A percentile compares a stretch with the other conserved stretches of the same genome.
Conservation (phyloP, 2,888 invertebrate genomes). For the Leucophenga montana region DNA sequence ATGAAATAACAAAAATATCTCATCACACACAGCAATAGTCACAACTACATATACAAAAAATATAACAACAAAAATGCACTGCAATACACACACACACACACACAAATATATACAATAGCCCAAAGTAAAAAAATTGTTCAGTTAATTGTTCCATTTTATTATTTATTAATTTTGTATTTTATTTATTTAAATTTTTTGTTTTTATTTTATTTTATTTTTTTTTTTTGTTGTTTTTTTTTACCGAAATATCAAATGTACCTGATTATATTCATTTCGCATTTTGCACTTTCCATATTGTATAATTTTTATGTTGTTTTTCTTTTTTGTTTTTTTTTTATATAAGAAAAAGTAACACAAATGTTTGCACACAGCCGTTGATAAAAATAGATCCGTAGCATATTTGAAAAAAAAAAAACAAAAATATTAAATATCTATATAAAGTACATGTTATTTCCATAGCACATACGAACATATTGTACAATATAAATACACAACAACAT, state of each 20-base stretch:
- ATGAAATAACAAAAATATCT: conserved; percentile 25
- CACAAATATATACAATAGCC: conserved; percentile 35
- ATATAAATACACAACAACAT: not conserved
- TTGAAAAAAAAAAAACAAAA: not conserved
- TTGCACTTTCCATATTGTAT: conserved; percentile 27
- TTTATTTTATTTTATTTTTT: conserved; percentile 53
- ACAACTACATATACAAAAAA: conserved; percentile 35
- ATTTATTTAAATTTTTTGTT: no score
- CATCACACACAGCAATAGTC: conserved; percentile 51
- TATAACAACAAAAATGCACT: not conserved
- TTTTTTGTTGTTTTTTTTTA: conserved; percentile 33
- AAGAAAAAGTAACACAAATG: conserved; percentile 4
- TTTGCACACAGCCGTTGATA: conserved; percentile 1
- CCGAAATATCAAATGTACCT: conserved; percentile 65
- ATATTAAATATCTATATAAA: not conserved
- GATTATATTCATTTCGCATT: conserved; percentile 67
- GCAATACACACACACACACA: conserved; percentile 28
- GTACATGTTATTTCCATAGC: no score
- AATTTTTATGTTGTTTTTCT: not conserved
- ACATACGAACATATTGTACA: not conserved
- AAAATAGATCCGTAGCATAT: not conserved
- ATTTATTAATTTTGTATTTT: no score
- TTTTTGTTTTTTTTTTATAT: conserved; percentile 5
- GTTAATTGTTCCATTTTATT: conserved; percentile 48
- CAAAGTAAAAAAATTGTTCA: conserved; percentile 62